Evolutionary conservation across 2,113 vertebrate species (phyloP), one percentile per base, ranked within the genome.

Genomic region (Paralichthys olivaceus): DNA sequence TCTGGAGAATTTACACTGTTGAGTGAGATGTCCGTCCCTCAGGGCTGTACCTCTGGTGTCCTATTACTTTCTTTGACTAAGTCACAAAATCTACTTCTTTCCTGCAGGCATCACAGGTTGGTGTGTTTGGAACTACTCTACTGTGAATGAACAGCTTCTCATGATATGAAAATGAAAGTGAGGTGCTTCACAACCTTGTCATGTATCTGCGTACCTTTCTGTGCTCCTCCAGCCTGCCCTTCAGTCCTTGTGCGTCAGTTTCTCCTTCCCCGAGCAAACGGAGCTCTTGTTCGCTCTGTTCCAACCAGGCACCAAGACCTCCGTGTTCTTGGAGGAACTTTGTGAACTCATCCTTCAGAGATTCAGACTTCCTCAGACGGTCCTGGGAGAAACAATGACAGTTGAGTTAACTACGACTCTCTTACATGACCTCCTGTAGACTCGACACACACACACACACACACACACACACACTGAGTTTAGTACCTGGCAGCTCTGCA

Each of bases 321-420:
- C 91, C 87, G 1, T 97, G 95, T 25, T 99, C 98, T 78, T 93
- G 91, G n/a, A 98, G 74, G 88, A 99, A 99, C 70, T 98, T 98
- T 0, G 93, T 91, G 37, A 99, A 90, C 86, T 99, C 98, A 0
- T 99, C 98, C 58, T 93, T 77, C 23, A 98, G 92, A 8, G 91
- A 85, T 69, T 98, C 97, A 0, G 78, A 93, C 15, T 85, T 94
- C 59, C 97, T 96, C 73, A 99, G 90, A 55, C 84, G 94, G 8
- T 87, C 72, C 87, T 98, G 92, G 0, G 94, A 93, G 5, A 59
- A 19, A 62, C 0, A 20, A 7, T 20, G 4, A 47, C 4, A 65
- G 59, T 3, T 28, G 19, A 75, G 49, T 37, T 26, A 13, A 26
- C 5, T 9, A 20, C 5, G 7, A 37, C 8, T 2, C 17, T 15